A percentile compares a stretch with the other conserved stretches of the same genome.
Conservation (phyloP, 1,140 invertebrate species). For the Mactra quadrangularis region DNA sequence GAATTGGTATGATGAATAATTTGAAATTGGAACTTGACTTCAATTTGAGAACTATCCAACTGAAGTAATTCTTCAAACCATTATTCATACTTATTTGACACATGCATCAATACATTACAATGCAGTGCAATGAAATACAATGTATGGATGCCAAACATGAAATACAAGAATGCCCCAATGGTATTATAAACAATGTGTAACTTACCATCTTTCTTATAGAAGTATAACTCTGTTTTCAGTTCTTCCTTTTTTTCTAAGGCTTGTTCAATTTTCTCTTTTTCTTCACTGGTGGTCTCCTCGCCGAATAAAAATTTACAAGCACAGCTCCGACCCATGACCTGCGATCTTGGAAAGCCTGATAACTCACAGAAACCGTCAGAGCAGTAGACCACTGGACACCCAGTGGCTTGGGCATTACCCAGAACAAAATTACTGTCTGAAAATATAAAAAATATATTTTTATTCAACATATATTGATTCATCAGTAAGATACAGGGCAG, state of each 20-base stretch:
- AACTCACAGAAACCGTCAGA: conserved; percentile 99
- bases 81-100: too few relatives aligned
- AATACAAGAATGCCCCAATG: too few relatives aligned
- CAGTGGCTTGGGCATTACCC: conserved; percentile 96
- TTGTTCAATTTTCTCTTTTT: conserved; percentile 94
- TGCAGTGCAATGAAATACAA: too few relatives aligned
- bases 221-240: conserved; percentile 95
- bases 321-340: conserved; percentile 94
- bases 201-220: conserved; percentile 97
- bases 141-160: too few relatives aligned
- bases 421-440: conserved; percentile 99
- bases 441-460: conserved; percentile 83
- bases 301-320: conserved; percentile 98
- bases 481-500: too few relatives aligned
- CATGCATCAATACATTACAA: too few relatives aligned
- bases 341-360: conserved; percentile 95
- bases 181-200: too few relatives aligned
- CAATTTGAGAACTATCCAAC: too few relatives aligned
- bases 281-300: conserved; percentile 93
- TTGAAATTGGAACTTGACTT: too few relatives aligned
- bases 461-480: too few relatives aligned
- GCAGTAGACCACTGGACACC: conserved; percentile 98
- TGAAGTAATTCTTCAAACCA: too few relatives aligned
- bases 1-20: too few relatives aligned
- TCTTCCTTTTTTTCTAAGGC: conserved; percentile 95